Base-by-base conservation (phyloP, 2,888 invertebrate species). In the Archaeoteleia sp. region DNA sequence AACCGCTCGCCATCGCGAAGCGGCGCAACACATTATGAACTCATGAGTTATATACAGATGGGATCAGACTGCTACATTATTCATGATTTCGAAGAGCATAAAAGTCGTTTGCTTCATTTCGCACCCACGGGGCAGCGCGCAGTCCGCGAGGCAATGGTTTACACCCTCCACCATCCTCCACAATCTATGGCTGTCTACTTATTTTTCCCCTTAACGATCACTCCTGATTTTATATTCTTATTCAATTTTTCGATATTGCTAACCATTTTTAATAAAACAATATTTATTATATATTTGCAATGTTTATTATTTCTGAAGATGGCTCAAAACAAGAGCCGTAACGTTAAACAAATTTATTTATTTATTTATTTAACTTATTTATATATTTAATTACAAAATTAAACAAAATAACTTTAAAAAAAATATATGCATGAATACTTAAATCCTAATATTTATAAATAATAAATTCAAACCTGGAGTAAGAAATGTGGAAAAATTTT, bases 101-200 rank as follows among this genome's bases (percentile, higher is more conserved):
- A 77, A 78, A 77, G 76, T 74, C 74, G 74, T 76, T 78, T 78
- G 77, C 75, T 78, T 77, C 78, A 76, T 78, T 78, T 76, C 75
- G 72, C 72, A 76, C 77, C 77, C 73, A 68, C 57, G 61, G 67
- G 70, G 62, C 58, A 57, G 40, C 35, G 40, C 35, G 27, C 23
- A 27, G 45, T 61, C 34, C 46, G 46, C 40, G 20, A 54, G 32
- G 43, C 55, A 55, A 43, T 20, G 55, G 37, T 55, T 45, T 46
- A 45, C 55, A 45, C 20, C 23, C 34, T 8, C 23, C 25, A 20
- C 17, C 20, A 5, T 23, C n/a, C 12, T 15, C 15, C 14, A 5
- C 9, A 9, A 12, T 32, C 6, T 20, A 32, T 46, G n/a, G 12
- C 32, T 10, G 7, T 13, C 57, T 46, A 39, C 12, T 37, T 23